Evolutionary conservation across 2,113 vertebrate species (phyloP).

Genomic region (Telmatochromis sp.): DNA sequence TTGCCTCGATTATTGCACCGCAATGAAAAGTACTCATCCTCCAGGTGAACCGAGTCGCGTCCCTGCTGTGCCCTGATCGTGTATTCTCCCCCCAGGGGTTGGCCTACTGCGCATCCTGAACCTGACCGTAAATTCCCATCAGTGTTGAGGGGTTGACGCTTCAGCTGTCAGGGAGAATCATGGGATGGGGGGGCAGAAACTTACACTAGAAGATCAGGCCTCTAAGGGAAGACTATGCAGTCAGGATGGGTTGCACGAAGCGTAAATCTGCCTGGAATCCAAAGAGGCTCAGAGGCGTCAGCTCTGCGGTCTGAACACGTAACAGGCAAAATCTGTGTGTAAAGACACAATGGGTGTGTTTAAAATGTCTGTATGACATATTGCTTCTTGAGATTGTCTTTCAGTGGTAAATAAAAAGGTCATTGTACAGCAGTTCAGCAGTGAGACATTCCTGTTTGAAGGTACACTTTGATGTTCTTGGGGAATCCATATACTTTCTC

Average conservation of each 20-base stretch:
- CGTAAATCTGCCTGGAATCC: constrained; percentile 31
- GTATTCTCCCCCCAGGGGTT: constrained; percentile 57
- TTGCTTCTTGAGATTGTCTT: not conserved
- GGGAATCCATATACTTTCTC: not conserved
- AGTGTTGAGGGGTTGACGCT: constrained; percentile 79
- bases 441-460: not conserved
- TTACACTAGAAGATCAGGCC: constrained; percentile 65
- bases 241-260: not conserved
- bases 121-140: constrained; percentile 74
- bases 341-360: not conserved
- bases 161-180: constrained; percentile 91
- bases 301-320: not conserved
- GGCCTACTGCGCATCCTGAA: constrained; percentile 74
- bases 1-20: not conserved
- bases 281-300: not conserved
- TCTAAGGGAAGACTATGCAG: not conserved
- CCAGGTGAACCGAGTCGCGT: not conserved
- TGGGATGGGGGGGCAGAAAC: constrained; percentile 67
- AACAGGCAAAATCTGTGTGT: not conserved
- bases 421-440: not conserved
- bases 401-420: not conserved
- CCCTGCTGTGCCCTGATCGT: constrained; percentile 2
- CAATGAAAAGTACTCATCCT: not conserved
- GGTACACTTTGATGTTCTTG: not conserved
- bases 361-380: not conserved